Evolutionary conservation across 2,797 vertebrate species (phyloP).

Genomic region (Scarus forsteni): DNA sequence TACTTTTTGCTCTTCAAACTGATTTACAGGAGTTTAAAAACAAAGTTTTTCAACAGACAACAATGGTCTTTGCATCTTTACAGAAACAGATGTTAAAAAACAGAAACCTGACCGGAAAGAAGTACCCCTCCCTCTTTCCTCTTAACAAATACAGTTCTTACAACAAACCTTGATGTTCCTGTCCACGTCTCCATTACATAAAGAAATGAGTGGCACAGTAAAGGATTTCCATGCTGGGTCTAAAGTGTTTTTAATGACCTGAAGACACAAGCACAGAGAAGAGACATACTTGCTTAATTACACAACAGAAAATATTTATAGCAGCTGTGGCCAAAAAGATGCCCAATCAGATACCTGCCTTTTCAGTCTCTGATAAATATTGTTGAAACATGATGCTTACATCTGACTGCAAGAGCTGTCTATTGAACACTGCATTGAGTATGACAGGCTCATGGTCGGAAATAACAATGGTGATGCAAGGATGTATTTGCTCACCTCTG

Average conservation of each 20-base stretch:
- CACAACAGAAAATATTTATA: conserved; percentile 1
- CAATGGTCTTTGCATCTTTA: too few species aligned
- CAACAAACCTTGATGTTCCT: conserved; percentile 91
- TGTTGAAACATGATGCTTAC: too few species aligned
- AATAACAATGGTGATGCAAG: conserved; percentile 27
- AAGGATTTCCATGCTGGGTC: conserved; percentile 96
- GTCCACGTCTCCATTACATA: conserved; percentile 95
- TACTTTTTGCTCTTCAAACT: too few species aligned
- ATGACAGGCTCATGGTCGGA: conserved; percentile 28
- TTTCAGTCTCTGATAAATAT: conserved; percentile 1
- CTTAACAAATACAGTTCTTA: neutral
- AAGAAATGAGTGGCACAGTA: conserved; percentile 94
- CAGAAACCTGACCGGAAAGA: too few species aligned
- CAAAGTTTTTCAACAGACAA: too few species aligned
- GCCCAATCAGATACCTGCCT: conserved; percentile 11
- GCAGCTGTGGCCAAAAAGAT: conserved; percentile 5
- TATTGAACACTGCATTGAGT: conserved; percentile 6
- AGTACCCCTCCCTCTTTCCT: too few species aligned
- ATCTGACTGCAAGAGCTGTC: conserved; percentile 6
- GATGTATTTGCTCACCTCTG: conserved; percentile 77
- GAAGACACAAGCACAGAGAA: conserved; percentile 46
- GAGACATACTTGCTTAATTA: conserved; percentile 4
- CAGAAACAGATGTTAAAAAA: too few species aligned
- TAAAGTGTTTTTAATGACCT: conserved; percentile 98
- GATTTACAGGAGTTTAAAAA: too few species aligned